phyloP scores from a whole-genome alignment of 2,888 invertebrate genomes.

The Synergus gifuensis region DNA sequence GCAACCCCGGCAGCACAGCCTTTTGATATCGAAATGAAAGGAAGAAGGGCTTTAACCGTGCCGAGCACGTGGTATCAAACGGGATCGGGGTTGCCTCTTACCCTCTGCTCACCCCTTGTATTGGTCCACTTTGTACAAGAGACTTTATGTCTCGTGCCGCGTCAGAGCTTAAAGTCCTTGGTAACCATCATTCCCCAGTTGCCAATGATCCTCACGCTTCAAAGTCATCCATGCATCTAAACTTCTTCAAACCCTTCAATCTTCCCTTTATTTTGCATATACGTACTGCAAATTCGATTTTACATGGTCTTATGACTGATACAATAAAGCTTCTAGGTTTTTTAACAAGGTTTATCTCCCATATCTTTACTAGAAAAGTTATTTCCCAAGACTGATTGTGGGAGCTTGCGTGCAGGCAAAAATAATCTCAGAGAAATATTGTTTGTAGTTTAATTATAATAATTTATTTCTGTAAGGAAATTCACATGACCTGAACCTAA shows the following conservation, averaged over 20 bases:
- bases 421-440: too few relatives aligned
- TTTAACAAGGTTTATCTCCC: too few relatives aligned
- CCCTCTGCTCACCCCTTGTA: slow-evolving; percentile 43
- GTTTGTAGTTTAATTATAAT: too few relatives aligned
- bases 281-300: not conserved
- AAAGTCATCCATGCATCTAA: slow-evolving; percentile 31
- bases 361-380: too few relatives aligned
- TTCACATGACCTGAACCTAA: too few relatives aligned
- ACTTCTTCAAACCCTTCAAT: slow-evolving; percentile 8
- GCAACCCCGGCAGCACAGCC: slow-evolving; percentile 52
- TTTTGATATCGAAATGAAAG: slow-evolving; percentile 64
- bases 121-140: slow-evolving; percentile 40
- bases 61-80: slow-evolving; percentile 57
- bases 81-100: slow-evolving; percentile 49
- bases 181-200: slow-evolving; percentile 21
- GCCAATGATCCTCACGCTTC: slow-evolving; percentile 35
- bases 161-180: slow-evolving; percentile 37
- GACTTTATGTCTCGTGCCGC: slow-evolving; percentile 36
- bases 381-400: too few relatives aligned
- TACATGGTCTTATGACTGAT: not conserved
- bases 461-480: too few relatives aligned
- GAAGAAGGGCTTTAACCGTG: slow-evolving; percentile 43
- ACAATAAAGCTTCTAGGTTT: too few relatives aligned
- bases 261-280: not conserved
- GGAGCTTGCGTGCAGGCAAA: too few relatives aligned